These are phyloP conservation scores for Laterallus jamaicensis DNA, from an alignment of 2,113 vertebrate genomes.

Conservation along the genomic window DNA sequence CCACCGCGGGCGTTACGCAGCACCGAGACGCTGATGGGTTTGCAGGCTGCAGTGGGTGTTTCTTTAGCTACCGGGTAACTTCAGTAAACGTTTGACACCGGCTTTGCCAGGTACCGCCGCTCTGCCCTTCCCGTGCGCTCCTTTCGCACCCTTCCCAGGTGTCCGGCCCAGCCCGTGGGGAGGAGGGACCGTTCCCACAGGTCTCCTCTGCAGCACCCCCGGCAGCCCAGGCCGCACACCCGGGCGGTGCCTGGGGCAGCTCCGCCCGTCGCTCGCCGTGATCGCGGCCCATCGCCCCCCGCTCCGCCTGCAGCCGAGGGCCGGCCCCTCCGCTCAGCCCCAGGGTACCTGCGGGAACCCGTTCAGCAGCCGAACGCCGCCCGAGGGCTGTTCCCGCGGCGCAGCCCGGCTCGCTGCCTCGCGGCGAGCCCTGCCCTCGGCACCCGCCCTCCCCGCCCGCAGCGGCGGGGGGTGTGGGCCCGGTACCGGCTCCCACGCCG, in stretches of 20 bases:
- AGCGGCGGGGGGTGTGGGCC: neutral
- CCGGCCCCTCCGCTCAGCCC: neutral
- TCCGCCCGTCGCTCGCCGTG: neutral
- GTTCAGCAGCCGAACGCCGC: fast-evolving
- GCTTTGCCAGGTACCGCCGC: neutral
- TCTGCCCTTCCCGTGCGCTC: neutral
- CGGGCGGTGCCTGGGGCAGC: neutral
- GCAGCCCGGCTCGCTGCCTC: neutral
- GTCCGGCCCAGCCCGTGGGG: too few relatives aligned
- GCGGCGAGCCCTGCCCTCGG: too few relatives aligned
- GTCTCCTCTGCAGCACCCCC: too few relatives aligned
- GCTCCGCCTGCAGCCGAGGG: fast-evolving
- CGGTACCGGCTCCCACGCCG: neutral
- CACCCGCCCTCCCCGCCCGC: neutral
- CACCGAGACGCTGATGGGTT: neutral
- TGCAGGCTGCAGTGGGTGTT: neutral
- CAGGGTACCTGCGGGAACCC: neutral
- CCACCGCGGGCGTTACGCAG: neutral
- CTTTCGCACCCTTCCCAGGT: neutral
- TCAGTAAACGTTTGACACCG: neutral
- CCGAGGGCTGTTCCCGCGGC: neutral
- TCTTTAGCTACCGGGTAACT: neutral
- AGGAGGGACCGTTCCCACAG: too few relatives aligned
- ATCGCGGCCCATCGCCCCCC: fast-evolving
- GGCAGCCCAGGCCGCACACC: too few relatives aligned